Evolutionary conservation across 2,888 invertebrate species (phyloP).

Genomic region (Pilophorus perplexus): DNA sequence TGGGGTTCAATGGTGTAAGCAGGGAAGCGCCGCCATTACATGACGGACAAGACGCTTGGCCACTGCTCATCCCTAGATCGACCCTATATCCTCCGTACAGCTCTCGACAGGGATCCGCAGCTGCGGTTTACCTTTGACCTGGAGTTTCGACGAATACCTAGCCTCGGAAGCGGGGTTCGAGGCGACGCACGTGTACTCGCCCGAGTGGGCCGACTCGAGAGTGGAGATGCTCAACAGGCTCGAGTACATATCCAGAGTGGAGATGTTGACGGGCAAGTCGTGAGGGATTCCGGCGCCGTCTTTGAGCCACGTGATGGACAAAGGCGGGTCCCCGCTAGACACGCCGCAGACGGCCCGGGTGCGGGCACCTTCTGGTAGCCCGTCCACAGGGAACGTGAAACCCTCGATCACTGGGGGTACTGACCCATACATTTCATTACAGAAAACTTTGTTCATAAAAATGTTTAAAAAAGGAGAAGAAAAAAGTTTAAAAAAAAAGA

Average conservation of each 20-base stretch:
- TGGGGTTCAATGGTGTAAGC: too few relatives aligned
- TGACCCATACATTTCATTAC: constrained; percentile 52
- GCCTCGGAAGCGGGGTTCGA: constrained; percentile 75
- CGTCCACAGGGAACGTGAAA: constrained; percentile 74
- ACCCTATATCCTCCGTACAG: too few relatives aligned
- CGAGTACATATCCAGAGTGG: constrained; percentile 72
- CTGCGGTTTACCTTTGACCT: constrained; percentile 70
- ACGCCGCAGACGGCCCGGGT: constrained; percentile 78
- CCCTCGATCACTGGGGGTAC: constrained; percentile 83
- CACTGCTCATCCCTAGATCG: too few relatives aligned
- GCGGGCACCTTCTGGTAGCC: constrained; percentile 76
- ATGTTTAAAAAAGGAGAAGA: constrained; percentile 33
- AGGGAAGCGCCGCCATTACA: too few relatives aligned
- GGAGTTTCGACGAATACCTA: constrained; percentile 74
- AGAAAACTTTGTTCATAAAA: constrained; percentile 7
- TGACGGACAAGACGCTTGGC: too few relatives aligned
- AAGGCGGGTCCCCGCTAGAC: constrained; percentile 75
- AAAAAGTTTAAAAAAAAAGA: constrained; percentile 45
- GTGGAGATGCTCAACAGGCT: constrained; percentile 75
- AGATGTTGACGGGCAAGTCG: constrained; percentile 63
- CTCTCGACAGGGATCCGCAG: too few relatives aligned
- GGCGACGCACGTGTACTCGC: constrained; percentile 75
- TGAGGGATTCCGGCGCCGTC: constrained; percentile 57
- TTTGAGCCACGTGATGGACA: constrained; percentile 78
- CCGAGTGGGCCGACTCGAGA: constrained; percentile 70